phyloP scores from a whole-genome alignment of 53 echinoderm and acorn worm genomes.

The Temnopleurus reevesii region DNA sequence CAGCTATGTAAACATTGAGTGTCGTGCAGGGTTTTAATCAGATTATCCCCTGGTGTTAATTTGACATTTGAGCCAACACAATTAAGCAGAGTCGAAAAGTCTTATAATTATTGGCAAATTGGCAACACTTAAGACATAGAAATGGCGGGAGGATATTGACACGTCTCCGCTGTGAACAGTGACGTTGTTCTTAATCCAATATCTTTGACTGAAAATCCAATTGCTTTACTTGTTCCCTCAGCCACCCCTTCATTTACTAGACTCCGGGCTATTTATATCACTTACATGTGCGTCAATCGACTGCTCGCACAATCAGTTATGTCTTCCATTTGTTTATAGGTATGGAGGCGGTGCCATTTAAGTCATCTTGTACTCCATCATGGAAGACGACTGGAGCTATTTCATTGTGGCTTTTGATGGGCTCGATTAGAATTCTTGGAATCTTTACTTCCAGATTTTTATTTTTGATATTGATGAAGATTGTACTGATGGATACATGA shows the following conservation, averaged over 20 bases:
- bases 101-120: slow-evolving; percentile 23
- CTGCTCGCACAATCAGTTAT: slow-evolving; percentile 4
- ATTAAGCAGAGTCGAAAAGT: neutral
- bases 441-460: neutral
- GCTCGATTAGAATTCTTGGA: neutral
- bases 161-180: slow-evolving; percentile 19
- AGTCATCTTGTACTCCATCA: neutral
- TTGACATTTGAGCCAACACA: neutral
- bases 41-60: neutral
- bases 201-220: slow-evolving; percentile 15
- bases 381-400: neutral
- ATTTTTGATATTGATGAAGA: neutral
- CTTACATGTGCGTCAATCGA: slow-evolving; percentile 36
- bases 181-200: slow-evolving; percentile 51
- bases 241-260: neutral
- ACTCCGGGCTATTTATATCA: slow-evolving; percentile 17
- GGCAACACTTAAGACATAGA: slow-evolving; percentile 23
- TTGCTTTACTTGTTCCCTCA: neutral
- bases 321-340: slow-evolving; percentile 28
- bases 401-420: neutral
- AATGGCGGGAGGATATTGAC: slow-evolving; percentile 26
- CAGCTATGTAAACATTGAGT: too few relatives aligned
- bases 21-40: neutral
- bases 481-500: neutral
- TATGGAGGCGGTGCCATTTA: neutral